Percentiles rank a stretch among this genome's conserved stretches.
These are phyloP conservation scores for Scelioninae gen. 1 DNA, from an alignment of 2,888 invertebrate genomes.

Conservation along the genomic window DNA sequence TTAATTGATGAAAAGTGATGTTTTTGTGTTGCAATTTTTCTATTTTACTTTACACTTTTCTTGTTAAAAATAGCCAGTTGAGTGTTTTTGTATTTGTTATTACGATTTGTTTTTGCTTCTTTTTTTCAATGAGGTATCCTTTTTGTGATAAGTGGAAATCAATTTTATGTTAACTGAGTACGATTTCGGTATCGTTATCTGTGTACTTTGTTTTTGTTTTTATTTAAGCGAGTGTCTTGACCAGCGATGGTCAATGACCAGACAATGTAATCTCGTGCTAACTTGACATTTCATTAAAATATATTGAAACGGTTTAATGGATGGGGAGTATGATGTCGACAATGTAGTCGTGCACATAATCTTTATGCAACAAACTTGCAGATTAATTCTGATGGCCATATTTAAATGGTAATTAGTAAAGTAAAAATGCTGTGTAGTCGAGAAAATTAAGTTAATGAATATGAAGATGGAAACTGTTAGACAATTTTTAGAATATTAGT, in stretches of 20 bases:
- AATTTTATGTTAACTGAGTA: slow-evolving; percentile 9
- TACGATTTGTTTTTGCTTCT: not conserved
- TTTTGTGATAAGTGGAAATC: slow-evolving; percentile 12
- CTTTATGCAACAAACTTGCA: too few species aligned
- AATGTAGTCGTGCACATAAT: too few species aligned
- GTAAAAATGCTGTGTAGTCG: not conserved
- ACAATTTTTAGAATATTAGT: too few species aligned
- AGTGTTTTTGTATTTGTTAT: not conserved
- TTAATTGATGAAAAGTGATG: not conserved
- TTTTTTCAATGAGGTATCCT: too few species aligned
- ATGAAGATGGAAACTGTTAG: too few species aligned
- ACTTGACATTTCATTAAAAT: slow-evolving; percentile 1
- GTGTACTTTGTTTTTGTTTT: slow-evolving; percentile 26
- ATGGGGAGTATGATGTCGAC: not conserved
- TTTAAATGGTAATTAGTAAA: too few species aligned
- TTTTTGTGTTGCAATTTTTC: too few species aligned
- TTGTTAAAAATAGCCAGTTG: too few species aligned
- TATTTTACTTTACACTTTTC: too few species aligned
- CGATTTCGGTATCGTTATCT: slow-evolving; percentile 6
- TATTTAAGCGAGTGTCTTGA: not conserved
- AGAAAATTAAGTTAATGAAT: not conserved
- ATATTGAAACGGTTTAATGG: slow-evolving; percentile 9
- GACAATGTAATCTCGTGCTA: slow-evolving; percentile 32
- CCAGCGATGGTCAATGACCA: slow-evolving; percentile 38
- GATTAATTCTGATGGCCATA: too few species aligned